Base-by-base conservation (phyloP, 2,797 vertebrate genomes). In the Intellagama lesueurii region DNA sequence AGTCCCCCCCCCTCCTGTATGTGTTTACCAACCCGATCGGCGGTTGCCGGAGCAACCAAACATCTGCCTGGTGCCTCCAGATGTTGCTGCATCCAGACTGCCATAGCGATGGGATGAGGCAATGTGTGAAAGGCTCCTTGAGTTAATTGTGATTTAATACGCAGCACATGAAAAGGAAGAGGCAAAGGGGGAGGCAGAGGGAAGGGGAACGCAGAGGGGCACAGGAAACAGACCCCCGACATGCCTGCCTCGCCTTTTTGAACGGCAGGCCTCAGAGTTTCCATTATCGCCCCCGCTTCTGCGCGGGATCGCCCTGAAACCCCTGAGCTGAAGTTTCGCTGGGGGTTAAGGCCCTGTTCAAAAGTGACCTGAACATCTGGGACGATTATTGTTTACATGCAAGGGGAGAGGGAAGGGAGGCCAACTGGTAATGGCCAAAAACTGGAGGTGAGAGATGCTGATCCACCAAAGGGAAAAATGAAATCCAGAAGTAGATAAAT, bases 61-160 rank as follows among this genome's bases (percentile, higher is more conserved):
- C 95, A 96, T 96, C 95, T 95, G 95, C 94, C 94, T 90, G 89
- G 84, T 68, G 88, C 93, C 92, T 94, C 94, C 95, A 96, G 96
- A 96, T 96, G 96, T 96, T 81, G 95, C 91, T 88, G 91, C 90
- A 93, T 96, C 93, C 93, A 95, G 94, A 93, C 52, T 92, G 91
- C 94, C 95, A 96, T 96, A 94, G 95, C 96, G 86, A 88, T 94
- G 89, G 30, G 95, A 96, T 96, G 96, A 96, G 95, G 90, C 96
- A 96, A 96, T 89, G 69, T 6, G 16, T 24, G 69, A 68, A 76
- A 86, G 85, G 47, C 72, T 90, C 89, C 79, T 64, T 14, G 72
- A 56, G 70, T 86, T 70, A 40, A 30, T 69, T 64, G 79, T 28
- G 70, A 78, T 83, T 83, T 87, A 83, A 87, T 87, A 47, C 44